Percentiles rank a stretch among this genome's conserved stretches.
Evolutionary conservation across 2,888 invertebrate species (phyloP).

Genomic region (Drosophila subquinaria): DNA sequence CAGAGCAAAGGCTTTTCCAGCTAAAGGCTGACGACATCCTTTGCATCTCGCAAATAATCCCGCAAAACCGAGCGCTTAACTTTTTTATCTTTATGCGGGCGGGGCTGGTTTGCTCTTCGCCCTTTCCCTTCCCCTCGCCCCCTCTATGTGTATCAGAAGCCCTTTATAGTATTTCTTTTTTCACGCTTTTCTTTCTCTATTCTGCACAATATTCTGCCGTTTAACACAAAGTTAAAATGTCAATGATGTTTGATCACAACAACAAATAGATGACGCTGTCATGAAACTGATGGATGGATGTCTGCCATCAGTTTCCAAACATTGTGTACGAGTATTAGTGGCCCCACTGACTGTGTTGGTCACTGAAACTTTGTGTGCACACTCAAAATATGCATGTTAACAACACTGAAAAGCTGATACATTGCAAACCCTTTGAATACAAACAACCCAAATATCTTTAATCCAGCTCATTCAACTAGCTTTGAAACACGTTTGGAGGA

Average conservation of each 20-base stretch:
- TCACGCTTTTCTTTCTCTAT: conserved; percentile 23
- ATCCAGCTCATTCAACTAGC: neutral
- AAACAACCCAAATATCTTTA: conserved; percentile 15
- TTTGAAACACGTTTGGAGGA: neutral
- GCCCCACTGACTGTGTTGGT: conserved; percentile 20
- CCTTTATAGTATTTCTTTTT: conserved; percentile 20
- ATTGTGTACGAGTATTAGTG: conserved; percentile 22
- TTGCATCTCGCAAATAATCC: conserved; percentile 73
- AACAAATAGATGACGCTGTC: conserved; percentile 40
- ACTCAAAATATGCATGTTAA: conserved; percentile 17
- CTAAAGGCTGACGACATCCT: conserved; percentile 65
- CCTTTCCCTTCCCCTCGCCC: neutral
- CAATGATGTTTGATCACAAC: conserved; percentile 70
- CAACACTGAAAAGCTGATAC: conserved; percentile 26
- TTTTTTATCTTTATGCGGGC: conserved; percentile 71
- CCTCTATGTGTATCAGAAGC: conserved; percentile 34
- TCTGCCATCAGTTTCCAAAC: conserved; percentile 31
- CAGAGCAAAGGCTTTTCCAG: conserved; percentile 16
- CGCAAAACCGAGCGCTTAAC: conserved; percentile 77
- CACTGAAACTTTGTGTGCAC: conserved; percentile 40
- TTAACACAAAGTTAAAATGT: conserved; percentile 77
- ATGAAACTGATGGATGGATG: conserved; percentile 61
- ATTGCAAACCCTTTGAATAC: conserved; percentile 37
- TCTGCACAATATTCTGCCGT: conserved; percentile 62
- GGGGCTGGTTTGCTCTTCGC: conserved; percentile 29